These are phyloP conservation scores for Somateria mollissima DNA, from an alignment of 2,797 vertebrate species.

Conservation along the genomic window DNA sequence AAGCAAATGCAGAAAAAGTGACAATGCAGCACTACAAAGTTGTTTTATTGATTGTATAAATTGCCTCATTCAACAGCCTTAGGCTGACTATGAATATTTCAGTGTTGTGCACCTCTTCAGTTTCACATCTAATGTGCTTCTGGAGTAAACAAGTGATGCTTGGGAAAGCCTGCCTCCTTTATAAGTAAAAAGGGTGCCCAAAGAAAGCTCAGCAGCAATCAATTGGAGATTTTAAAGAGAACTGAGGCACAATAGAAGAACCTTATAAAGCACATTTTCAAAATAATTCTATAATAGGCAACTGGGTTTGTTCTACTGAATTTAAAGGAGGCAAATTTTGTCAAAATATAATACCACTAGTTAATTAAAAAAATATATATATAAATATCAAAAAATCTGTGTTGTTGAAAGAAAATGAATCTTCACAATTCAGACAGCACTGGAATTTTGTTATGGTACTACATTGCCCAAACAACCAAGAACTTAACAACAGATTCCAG, in stretches of 20 bases:
- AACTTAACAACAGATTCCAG: background rate
- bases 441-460: background rate
- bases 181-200: background rate
- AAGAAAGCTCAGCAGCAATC: constrained; percentile 9
- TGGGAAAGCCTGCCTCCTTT: background rate
- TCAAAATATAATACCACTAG: background rate
- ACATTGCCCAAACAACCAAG: background rate
- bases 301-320: background rate
- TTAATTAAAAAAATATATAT: background rate
- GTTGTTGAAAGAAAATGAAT: background rate
- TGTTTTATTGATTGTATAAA: constrained; percentile 54
- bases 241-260: background rate
- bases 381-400: background rate
- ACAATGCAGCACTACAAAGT: background rate
- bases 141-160: constrained; percentile 45
- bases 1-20: constrained; percentile 37
- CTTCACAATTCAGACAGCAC: background rate
- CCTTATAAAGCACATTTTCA: background rate
- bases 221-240: background rate
- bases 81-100: constrained; percentile 56
- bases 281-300: background rate
- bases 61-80: constrained; percentile 42
- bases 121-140: constrained; percentile 56
- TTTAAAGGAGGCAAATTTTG: background rate
- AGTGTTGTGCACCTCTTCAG: background rate